Conservation (phyloP, 2,797 vertebrate genomes). For the Macropus fuliginosus region DNA sequence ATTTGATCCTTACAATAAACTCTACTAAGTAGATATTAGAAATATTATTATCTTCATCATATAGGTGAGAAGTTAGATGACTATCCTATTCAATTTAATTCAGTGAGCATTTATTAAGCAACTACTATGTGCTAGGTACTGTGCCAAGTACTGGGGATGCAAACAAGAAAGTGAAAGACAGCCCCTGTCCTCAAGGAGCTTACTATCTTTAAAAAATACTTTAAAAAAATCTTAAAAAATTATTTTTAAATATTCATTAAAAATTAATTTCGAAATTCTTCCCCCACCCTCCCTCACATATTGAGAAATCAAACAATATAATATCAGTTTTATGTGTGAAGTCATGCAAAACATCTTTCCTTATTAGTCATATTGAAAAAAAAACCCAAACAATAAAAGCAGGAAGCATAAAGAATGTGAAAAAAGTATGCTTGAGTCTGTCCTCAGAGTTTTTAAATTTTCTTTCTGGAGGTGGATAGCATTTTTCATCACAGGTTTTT, state of each 20-base stretch:
- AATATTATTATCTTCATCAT: background rate
- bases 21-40: background rate
- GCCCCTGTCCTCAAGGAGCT: background rate
- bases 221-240: no score
- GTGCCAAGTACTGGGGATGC: background rate
- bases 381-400: background rate
- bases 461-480: no score
- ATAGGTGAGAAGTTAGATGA: background rate
- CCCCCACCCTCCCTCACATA: background rate
- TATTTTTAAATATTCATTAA: background rate
- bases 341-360: background rate
- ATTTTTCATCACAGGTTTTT: background rate
- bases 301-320: background rate
- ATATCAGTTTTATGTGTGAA: background rate
- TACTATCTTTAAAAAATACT: background rate
- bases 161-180: background rate
- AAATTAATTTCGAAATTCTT: background rate
- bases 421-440: background rate
- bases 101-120: background rate
- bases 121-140: background rate
- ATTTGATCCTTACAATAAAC: no score
- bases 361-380: background rate
- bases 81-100: background rate
- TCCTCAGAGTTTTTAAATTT: no score
- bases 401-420: background rate